Percentiles rank a stretch among this genome's conserved stretches.
These are phyloP conservation scores for Caenorhabditis angaria DNA, from an alignment of 2,888 invertebrate genomes.

Conservation along the genomic window DNA sequence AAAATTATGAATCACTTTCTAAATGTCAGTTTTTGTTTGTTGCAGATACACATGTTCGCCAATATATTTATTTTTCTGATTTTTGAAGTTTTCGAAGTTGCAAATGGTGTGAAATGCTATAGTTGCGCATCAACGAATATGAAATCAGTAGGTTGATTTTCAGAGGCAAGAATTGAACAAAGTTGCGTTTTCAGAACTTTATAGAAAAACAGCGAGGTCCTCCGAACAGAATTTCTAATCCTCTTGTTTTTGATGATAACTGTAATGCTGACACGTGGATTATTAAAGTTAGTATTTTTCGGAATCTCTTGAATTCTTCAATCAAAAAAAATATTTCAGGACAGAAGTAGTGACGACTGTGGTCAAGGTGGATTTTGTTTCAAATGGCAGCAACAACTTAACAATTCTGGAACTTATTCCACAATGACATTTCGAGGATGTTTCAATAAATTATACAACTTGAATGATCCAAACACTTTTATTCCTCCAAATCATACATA, in stretches of 20 bases:
- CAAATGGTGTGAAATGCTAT: slow-evolving; percentile 62
- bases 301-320: neutral
- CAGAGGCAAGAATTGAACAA: slow-evolving; percentile 12
- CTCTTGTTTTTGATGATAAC: slow-evolving; percentile 63
- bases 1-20: too few relatives aligned
- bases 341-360: slow-evolving; percentile 67
- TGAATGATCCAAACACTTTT: slow-evolving; percentile 46
- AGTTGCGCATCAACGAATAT: slow-evolving; percentile 69
- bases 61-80: neutral
- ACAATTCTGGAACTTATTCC: slow-evolving; percentile 65
- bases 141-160: slow-evolving; percentile 50
- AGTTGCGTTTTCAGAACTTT: slow-evolving; percentile 59
- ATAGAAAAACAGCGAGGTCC: slow-evolving; percentile 65
- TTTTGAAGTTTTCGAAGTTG: neutral
- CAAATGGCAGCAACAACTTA: slow-evolving; percentile 68
- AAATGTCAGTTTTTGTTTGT: neutral
- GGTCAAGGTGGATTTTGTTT: slow-evolving; percentile 57
- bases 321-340: slow-evolving; percentile 45
- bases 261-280: slow-evolving; percentile 68
- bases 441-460: slow-evolving; percentile 56
- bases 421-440: slow-evolving; percentile 69
- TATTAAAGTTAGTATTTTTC: slow-evolving; percentile 37
- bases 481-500: slow-evolving; percentile 54
- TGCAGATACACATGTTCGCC: neutral
- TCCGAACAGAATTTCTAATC: slow-evolving; percentile 52